Conservation (phyloP, 2,113 vertebrate genomes). For the Numida meleagris region DNA sequence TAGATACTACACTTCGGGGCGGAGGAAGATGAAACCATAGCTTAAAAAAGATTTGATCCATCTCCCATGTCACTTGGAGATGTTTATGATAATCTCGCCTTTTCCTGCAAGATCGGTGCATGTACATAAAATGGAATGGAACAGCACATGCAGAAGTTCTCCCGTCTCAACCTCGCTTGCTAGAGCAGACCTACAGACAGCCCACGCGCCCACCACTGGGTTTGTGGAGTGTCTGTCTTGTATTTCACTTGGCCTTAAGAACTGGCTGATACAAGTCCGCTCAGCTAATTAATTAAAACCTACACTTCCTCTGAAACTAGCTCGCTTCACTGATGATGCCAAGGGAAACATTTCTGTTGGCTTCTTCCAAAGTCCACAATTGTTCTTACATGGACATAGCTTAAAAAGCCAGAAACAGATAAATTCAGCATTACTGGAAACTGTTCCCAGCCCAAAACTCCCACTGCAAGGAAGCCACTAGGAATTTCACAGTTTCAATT, state of each 20-base stretch:
- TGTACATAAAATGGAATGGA: not conserved
- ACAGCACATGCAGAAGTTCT: not conserved
- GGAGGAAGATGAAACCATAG: not conserved
- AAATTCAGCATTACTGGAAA: slow-evolving; percentile 73
- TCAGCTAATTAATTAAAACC: slow-evolving; percentile 65
- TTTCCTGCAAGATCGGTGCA: not conserved
- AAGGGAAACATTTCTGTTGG: slow-evolving; percentile 75
- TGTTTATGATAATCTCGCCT: not conserved
- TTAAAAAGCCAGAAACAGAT: slow-evolving; percentile 47
- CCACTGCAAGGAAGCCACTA: slow-evolving; percentile 65
- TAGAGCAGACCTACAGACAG: not conserved
- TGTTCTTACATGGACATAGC: slow-evolving; percentile 53
- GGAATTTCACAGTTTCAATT: slow-evolving; percentile 62
- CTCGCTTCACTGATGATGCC: slow-evolving; percentile 55
- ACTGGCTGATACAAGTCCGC: slow-evolving; percentile 45
- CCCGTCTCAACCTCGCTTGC: not conserved
- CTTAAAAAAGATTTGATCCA: not conserved
- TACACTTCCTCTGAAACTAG: slow-evolving; percentile 58
- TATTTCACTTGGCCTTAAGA: slow-evolving; percentile 64
- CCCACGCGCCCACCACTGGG: not conserved
- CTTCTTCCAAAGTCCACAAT: slow-evolving; percentile 45
- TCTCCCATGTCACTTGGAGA: not conserved
- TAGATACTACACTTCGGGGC: rapidly evolving
- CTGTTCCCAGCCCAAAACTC: slow-evolving; percentile 48
- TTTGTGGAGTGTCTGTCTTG: not conserved